phyloP scores from a whole-genome alignment of 2,888 invertebrate genomes.

The Pherbina coryleti region DNA sequence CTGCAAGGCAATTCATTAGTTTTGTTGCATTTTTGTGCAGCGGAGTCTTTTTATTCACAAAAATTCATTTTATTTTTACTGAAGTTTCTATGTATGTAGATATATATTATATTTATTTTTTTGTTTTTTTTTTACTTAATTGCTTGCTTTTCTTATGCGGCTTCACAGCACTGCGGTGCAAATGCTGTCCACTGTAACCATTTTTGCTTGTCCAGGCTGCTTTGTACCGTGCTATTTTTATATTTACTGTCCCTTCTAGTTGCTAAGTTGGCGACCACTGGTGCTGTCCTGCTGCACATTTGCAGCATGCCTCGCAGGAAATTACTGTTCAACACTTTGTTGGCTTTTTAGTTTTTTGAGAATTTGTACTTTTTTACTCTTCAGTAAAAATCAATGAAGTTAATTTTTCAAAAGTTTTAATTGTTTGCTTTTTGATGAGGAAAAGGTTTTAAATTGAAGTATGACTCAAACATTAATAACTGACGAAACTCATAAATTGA shows the following conservation, averaged over 20 bases:
- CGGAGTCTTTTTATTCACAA: not conserved
- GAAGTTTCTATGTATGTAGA: too few species aligned
- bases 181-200: not conserved
- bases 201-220: not conserved
- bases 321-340: too few species aligned
- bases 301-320: not conserved
- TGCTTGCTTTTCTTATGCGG: not conserved
- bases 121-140: not conserved
- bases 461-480: too few species aligned
- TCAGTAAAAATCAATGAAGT: too few species aligned
- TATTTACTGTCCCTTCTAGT: too few species aligned
- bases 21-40: not conserved
- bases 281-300: not conserved
- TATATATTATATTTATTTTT: not conserved
- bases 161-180: not conserved
- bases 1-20: not conserved
- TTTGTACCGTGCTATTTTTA: not conserved
- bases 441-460: too few species aligned
- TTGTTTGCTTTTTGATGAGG: too few species aligned
- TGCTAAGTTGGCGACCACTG: not conserved
- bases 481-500: too few species aligned
- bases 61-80: not conserved
- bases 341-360: too few species aligned
- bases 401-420: too few species aligned
- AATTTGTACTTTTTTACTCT: too few species aligned